Base-by-base conservation (phyloP, 2,113 vertebrate species). In the Dasyprocta punctata region DNA sequence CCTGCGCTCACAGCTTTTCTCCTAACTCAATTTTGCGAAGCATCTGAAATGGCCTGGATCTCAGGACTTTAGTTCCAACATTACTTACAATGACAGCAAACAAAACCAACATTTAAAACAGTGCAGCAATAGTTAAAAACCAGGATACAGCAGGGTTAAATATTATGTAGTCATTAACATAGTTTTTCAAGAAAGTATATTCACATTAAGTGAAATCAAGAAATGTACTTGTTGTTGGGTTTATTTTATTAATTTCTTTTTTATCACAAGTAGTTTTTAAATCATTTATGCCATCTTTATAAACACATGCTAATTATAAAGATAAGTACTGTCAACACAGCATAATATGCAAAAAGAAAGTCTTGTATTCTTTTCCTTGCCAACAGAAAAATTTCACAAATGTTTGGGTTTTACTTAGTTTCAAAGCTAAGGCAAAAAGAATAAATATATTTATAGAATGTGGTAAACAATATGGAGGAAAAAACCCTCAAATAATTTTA, bases 301-400 rank as follows among this genome's bases (percentile, higher is more conserved):
- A 89, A 95, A 85, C 56, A 77, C 81, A 61, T 77, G 20, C 67
- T 82, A 47, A 69, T 90, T 95, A 88, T 49, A 75, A 60, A 67
- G 44, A 85, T 93, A 96, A 94, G 89, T 88, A 52, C 56, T 33
- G 61, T 89, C 60, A 56, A 3, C 24, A 88, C 89, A 92, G 47
- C 38, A 73, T 38, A 89, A 84, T 78, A 86, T 83, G 17, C 44
- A 47, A 47, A 22, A 5, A 73, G 36, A 86, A 95, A 60, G 20
- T 26, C 65, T 28, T 13, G 16, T 71, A 84, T 90, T 28, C 0
- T 49, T 91, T 95, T 78, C 2, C 36, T 91, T 69, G 47, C 28
- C 61, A 83, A 44, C 1, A 69, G 52, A 83, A 1, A 83, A 93
- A 90, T 54, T 89, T 13, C 9, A 90, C 20, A 88, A 38, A 82